Conservation (phyloP, 2,113 vertebrate genomes). For the Daubentonia madagascariensis region DNA sequence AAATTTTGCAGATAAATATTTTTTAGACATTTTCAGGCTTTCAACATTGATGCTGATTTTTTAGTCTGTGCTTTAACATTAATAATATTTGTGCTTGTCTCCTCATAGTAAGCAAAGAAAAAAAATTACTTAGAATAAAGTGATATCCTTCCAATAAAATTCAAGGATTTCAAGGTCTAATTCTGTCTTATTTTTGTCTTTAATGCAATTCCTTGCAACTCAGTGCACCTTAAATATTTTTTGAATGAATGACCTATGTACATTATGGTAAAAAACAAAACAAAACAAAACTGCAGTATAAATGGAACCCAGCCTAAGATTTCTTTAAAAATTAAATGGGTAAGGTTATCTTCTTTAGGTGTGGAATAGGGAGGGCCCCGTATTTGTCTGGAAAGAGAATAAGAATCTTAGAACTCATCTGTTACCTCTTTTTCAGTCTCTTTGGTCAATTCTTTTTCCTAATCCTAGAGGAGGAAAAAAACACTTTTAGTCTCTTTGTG, state of each 20-base stretch:
- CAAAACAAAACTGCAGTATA: not conserved
- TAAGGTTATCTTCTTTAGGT: not conserved
- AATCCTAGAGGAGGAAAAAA: not conserved
- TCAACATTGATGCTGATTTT: not conserved
- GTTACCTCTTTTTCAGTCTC: not conserved
- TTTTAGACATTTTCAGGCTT: not conserved
- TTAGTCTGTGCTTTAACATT: not conserved
- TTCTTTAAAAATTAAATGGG: not conserved
- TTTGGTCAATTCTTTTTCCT: not conserved
- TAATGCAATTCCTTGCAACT: conserved; percentile 5
- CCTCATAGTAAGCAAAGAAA: not conserved
- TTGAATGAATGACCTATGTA: not conserved
- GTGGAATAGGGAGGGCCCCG: not conserved
- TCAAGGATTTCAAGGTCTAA: conserved; percentile 6
- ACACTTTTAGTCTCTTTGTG: not conserved
- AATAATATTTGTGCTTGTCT: not conserved
- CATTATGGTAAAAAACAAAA: not conserved
- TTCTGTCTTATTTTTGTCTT: conserved; percentile 36
- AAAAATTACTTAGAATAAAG: not conserved
- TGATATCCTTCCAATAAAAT: not conserved
- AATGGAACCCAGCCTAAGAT: not conserved
- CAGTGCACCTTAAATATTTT: not conserved
- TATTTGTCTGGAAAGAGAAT: not conserved
- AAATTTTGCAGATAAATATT: conserved; percentile 23
- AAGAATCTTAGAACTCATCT: not conserved